Conservation (phyloP, 2,888 invertebrate genomes). For the Drosophila helvetica region DNA sequence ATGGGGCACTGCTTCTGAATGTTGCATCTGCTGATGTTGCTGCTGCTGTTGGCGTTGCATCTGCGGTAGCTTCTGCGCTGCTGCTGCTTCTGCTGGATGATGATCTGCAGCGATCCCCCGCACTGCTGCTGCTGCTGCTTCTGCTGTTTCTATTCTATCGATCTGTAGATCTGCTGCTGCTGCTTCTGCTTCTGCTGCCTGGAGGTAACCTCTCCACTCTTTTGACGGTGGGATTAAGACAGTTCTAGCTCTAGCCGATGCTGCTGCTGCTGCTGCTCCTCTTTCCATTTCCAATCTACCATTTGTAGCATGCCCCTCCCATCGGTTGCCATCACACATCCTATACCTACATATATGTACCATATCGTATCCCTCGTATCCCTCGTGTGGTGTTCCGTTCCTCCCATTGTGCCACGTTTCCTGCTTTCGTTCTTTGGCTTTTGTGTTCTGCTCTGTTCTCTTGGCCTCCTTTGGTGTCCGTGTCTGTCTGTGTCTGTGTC, state of each 20-base stretch:
- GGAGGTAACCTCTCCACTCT: constrained; percentile 42
- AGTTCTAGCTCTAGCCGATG: constrained; percentile 46
- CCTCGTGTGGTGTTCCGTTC: constrained; percentile 52
- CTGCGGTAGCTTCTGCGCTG: constrained; percentile 5
- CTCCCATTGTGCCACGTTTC: constrained; percentile 72
- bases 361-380: background rate
- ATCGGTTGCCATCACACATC: background rate
- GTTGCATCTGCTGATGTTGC: constrained; percentile 10
- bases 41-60: constrained; percentile 15
- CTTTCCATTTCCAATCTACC: constrained; percentile 24
- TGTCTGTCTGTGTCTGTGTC: constrained; percentile 15
- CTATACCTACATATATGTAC: constrained; percentile 19
- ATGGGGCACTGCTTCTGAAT: background rate
- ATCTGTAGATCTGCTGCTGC: constrained; percentile 13
- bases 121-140: constrained; percentile 15
- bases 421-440: constrained; percentile 46
- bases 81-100: constrained; percentile 8
- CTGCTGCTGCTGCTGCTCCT: constrained; percentile 18
- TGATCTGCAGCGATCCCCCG: constrained; percentile 26
- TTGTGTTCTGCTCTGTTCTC: constrained; percentile 53
- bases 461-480: constrained; percentile 32
- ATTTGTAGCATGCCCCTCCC: background rate
- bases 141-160: background rate
- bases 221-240: constrained; percentile 71
- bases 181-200: background rate